phyloP scores from a whole-genome alignment of 2,797 vertebrate species.

The Chiloscyllium punctatum region DNA sequence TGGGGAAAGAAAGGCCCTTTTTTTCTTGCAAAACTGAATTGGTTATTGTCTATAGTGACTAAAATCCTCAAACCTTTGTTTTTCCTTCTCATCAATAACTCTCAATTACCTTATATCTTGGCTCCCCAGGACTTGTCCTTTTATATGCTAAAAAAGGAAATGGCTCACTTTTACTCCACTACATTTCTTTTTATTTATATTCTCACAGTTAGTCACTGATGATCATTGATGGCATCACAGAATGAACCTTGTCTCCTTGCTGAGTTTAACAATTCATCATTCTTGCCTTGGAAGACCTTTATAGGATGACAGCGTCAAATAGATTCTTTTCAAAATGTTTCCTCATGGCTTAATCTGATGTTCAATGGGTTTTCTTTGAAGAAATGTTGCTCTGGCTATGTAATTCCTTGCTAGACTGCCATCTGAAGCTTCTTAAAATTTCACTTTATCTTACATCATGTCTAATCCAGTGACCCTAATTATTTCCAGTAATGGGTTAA shows the following conservation, averaged over 20 bases:
- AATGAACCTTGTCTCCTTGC: conserved; percentile 28
- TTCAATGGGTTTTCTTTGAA: background rate
- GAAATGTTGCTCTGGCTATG: background rate
- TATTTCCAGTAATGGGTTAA: background rate
- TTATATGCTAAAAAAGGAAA: background rate
- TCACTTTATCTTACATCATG: background rate
- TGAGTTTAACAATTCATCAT: conserved; percentile 18
- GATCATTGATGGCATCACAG: background rate
- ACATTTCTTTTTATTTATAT: background rate
- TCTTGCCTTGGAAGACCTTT: conserved; percentile 6
- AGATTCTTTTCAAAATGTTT: conserved; percentile 14
- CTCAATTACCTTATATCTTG: background rate
- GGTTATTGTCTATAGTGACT: background rate
- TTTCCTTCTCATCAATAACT: background rate
- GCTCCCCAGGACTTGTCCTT: background rate
- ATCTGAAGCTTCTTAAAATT: background rate
- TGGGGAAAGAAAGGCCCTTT: background rate
- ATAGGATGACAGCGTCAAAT: background rate
- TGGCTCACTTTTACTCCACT: background rate
- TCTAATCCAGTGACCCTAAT: background rate
- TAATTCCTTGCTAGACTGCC: background rate
- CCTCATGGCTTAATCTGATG: background rate
- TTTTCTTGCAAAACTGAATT: background rate
- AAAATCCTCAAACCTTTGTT: background rate
- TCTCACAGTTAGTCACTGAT: background rate